These are phyloP conservation scores for Alviniconcha strummeri DNA, from an alignment of 2,888 invertebrate genomes.

Conservation along the genomic window DNA sequence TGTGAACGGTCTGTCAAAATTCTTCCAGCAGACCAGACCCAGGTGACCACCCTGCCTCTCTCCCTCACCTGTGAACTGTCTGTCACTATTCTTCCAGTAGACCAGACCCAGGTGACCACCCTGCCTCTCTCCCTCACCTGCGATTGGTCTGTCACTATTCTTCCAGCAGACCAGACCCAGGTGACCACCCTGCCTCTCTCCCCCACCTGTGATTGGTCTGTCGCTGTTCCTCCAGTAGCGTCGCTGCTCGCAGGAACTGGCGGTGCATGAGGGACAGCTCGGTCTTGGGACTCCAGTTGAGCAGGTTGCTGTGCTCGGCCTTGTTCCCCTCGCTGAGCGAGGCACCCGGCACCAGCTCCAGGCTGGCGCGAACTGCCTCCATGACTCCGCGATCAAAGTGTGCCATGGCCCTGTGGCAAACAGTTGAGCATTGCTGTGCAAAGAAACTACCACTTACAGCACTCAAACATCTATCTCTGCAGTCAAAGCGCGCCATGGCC, in stretches of 20 bases:
- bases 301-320: slow-evolving; percentile 31
- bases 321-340: slow-evolving; percentile 51
- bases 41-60: no score
- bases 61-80: slow-evolving; percentile 48
- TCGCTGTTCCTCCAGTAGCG: slow-evolving; percentile 50
- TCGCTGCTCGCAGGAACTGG: slow-evolving; percentile 56
- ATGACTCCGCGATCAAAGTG: slow-evolving; percentile 63
- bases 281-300: slow-evolving; percentile 52
- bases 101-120: no score
- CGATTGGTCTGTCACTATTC: no score
- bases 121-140: slow-evolving; percentile 36
- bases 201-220: slow-evolving; percentile 49
- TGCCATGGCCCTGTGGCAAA: slow-evolving; percentile 59
- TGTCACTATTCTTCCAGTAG: slow-evolving; percentile 49
- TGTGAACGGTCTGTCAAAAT: no score
- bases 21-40: no score
- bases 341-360: slow-evolving; percentile 66
- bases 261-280: slow-evolving; percentile 51
- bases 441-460: not conserved
- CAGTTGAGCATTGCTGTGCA: not conserved
- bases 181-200: no score
- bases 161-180: no score
- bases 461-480: slow-evolving; percentile 43
- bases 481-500: slow-evolving; percentile 65
- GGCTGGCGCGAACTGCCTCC: slow-evolving; percentile 52